phyloP scores from a whole-genome alignment of 2,113 vertebrate species.

The Fregata magnificens region DNA sequence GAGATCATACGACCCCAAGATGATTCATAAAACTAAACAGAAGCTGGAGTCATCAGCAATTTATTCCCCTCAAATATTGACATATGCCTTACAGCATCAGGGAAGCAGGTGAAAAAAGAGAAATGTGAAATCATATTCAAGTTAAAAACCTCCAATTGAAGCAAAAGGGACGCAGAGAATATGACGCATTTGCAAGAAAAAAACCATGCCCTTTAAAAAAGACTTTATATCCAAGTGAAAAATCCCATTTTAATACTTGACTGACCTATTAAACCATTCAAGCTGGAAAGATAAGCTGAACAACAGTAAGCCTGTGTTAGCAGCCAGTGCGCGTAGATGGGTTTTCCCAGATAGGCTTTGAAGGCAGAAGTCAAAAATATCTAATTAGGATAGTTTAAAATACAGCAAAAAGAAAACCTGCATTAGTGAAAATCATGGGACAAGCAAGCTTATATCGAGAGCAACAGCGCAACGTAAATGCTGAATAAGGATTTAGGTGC shows the following conservation, averaged over 20 bases:
- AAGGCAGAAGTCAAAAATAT: not conserved
- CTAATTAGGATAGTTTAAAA: not conserved
- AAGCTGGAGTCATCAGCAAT: not conserved
- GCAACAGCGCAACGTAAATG: fast-evolving
- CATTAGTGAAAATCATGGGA: not conserved
- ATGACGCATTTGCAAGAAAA: fast-evolving
- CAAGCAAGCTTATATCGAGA: not conserved
- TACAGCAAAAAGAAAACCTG: not conserved
- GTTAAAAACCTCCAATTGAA: not conserved
- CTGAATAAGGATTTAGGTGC: not conserved
- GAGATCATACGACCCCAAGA: not conserved
- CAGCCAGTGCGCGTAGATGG: not conserved
- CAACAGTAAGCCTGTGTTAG: not conserved
- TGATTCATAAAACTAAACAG: conserved; percentile 19
- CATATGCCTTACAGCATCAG: not conserved
- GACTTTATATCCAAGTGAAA: not conserved
- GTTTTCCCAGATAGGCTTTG: not conserved
- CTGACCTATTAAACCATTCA: not conserved
- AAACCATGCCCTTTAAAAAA: not conserved
- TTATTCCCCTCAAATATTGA: conserved; percentile 25
- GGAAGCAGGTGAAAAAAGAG: not conserved
- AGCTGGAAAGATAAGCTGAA: not conserved
- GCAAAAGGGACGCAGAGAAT: not conserved
- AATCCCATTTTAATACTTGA: not conserved
- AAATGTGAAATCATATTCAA: not conserved